Conservation (phyloP, 2,797 vertebrate genomes). For the Lepus oiostolus region DNA sequence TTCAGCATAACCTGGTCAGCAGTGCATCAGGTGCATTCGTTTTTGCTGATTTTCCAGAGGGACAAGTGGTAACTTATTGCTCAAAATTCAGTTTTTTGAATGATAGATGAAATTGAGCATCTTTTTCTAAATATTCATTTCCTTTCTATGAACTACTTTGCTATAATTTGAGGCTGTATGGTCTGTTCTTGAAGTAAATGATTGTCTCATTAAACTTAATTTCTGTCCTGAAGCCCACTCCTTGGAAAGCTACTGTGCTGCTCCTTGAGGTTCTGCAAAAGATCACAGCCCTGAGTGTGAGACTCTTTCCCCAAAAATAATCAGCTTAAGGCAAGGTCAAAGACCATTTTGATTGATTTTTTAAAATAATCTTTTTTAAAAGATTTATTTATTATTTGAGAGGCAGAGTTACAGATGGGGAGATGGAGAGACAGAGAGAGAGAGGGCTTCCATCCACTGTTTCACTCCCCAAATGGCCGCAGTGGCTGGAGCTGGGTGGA, state of each 20-base stretch:
- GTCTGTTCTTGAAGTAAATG: not conserved
- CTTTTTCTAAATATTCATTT: not conserved
- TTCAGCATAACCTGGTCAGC: not conserved
- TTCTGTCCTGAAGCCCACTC: not conserved
- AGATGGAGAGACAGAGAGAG: no score
- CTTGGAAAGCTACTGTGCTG: not conserved
- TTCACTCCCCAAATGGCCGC: no score
- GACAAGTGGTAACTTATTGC: not conserved
- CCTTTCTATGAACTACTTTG: not conserved
- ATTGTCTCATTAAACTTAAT: not conserved
- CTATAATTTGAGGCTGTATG: not conserved
- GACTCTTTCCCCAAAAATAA: not conserved
- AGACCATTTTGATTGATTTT: no score
- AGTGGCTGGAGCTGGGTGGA: no score
- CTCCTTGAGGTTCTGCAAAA: not conserved
- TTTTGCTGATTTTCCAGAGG: not conserved
- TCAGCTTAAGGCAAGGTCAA: constrained; percentile 20
- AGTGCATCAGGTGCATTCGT: not conserved
- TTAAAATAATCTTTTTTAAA: no score
- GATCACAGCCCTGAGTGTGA: not conserved
- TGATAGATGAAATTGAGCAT: not conserved
- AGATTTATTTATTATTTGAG: no score
- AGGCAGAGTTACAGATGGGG: no score
- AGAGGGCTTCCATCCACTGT: no score
- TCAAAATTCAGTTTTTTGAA: constrained; percentile 18